Evolutionary conservation across 1,140 invertebrate genomes (phyloP).

Genomic region (Drosophila guanche): DNA sequence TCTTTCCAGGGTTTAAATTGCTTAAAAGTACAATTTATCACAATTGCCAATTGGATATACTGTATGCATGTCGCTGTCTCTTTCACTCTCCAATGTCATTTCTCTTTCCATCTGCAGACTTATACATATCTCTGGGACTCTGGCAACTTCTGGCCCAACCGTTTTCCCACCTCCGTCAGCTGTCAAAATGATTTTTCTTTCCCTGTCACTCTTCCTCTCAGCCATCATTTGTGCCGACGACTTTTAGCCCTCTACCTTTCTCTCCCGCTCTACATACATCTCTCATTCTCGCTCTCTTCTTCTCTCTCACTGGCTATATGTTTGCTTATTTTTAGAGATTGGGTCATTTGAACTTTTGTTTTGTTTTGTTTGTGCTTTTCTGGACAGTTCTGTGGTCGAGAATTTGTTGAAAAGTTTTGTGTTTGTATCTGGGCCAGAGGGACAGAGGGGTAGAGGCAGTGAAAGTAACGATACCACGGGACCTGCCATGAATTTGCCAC

Average conservation of each 20-base stretch:
- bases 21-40: slow-evolving; percentile 81
- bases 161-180: slow-evolving; percentile 27
- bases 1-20: slow-evolving; percentile 60
- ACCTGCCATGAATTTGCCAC: slow-evolving; percentile 15
- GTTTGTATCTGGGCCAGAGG: slow-evolving; percentile 5
- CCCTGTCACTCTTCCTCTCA: slow-evolving; percentile 1
- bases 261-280: not conserved
- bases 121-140: slow-evolving; percentile 30
- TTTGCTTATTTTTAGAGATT: slow-evolving; percentile 58
- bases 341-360: slow-evolving; percentile 49
- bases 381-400: slow-evolving; percentile 35
- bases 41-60: slow-evolving; percentile 73
- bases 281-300: not conserved
- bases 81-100: slow-evolving; percentile 2
- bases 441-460: not conserved
- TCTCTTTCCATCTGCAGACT: slow-evolving; percentile 23
- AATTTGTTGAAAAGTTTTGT: slow-evolving; percentile 58
- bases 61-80: slow-evolving; percentile 11
- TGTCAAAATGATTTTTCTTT: slow-evolving; percentile 61
- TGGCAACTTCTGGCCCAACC: slow-evolving; percentile 23
- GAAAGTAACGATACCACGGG: not conserved
- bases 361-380: slow-evolving; percentile 8
- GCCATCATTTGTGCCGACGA: not conserved
- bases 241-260: not conserved
- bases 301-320: not conserved